Conservation (phyloP, 2,797 vertebrate species). For the Dicrostonyx torquatus region DNA sequence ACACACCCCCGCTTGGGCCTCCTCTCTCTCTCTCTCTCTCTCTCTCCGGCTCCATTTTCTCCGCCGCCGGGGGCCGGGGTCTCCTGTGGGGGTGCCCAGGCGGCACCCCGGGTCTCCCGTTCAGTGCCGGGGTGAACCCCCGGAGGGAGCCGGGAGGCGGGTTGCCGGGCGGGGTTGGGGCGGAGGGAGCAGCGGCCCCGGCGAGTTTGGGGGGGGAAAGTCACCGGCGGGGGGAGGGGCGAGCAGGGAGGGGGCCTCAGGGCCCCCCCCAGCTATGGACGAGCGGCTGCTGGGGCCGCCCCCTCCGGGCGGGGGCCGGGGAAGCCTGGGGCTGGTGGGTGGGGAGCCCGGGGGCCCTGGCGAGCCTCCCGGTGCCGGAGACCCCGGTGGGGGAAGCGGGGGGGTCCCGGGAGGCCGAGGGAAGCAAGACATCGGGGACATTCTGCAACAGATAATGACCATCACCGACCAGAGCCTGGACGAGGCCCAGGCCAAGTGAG, state of each 20-base stretch:
- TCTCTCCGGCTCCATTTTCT: constrained; percentile 79
- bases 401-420: constrained; percentile 87
- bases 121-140: constrained; percentile 69
- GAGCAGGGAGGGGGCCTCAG: constrained; percentile 76
- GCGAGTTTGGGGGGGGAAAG: constrained; percentile 75
- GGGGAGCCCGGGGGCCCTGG: constrained; percentile 82
- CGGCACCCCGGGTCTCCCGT: constrained; percentile 64
- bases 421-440: constrained; percentile 93
- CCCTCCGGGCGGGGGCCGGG: constrained; percentile 81
- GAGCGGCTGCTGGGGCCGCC: constrained; percentile 81
- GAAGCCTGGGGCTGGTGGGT: constrained; percentile 78
- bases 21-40: constrained; percentile 63
- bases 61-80: constrained; percentile 78
- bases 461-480: constrained; percentile 98
- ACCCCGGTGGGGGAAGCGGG: constrained; percentile 89
- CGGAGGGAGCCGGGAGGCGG: constrained; percentile 40
- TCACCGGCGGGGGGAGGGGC: constrained; percentile 74
- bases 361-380: constrained; percentile 86
- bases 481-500: constrained; percentile 96
- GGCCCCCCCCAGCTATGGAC: constrained; percentile 80
- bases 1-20: constrained; percentile 79
- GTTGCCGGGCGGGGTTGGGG: constrained; percentile 68
- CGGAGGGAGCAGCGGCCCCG: constrained; percentile 75
- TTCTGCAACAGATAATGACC: constrained; percentile 97
- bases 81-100: constrained; percentile 75